Evolutionary conservation across 2,797 vertebrate species (phyloP), one percentile per base, ranked within the genome.

Genomic region (Sebastes itinus): DNA sequence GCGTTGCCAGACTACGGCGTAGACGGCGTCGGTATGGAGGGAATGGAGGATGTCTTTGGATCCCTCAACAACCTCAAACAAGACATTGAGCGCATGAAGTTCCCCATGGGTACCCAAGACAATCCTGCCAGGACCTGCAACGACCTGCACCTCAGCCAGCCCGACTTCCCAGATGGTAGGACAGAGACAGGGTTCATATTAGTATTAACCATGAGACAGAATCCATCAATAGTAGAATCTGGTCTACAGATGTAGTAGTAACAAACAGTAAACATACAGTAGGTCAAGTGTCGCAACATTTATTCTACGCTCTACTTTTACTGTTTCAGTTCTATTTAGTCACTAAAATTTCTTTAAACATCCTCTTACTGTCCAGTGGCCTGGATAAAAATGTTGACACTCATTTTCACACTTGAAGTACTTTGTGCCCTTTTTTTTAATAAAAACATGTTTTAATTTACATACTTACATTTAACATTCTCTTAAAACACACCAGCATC

Each of bases 61-160:
- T 99, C 98, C 0, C 91, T 99, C 76, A 97, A 98, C 87, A 97
- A 97, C 80, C 95, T 99, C 86, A 99, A 99, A 83, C 97, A 98
- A 85, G 98, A 99, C 85, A 98, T 99, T 0, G 98, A 99, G 88
- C 96, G 97, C 56, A 99, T 99, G 97, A 99, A 99, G 89, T 99
- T 97, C 85, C 99, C 99, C 1, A 93, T 98, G 96, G 99, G 99
- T 46, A 98, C 98, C 1, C 97, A 98, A 86, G 98, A 96, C 79
- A 99, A 99, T 84, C 99, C 99, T 6, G 97, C 97, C 67, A 95
- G 98, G 81, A 99, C 98, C 54, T 99, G 99, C 93, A 99, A 98
- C 62, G 99, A 99, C 88, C 94, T 99, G 86, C 97, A 97, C 5
- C 97, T 99, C 83, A 98, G 97, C 92, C 99, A 99, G 88, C 97